Conservation (phyloP, 2,888 invertebrate genomes). For the Phengaris arion region DNA sequence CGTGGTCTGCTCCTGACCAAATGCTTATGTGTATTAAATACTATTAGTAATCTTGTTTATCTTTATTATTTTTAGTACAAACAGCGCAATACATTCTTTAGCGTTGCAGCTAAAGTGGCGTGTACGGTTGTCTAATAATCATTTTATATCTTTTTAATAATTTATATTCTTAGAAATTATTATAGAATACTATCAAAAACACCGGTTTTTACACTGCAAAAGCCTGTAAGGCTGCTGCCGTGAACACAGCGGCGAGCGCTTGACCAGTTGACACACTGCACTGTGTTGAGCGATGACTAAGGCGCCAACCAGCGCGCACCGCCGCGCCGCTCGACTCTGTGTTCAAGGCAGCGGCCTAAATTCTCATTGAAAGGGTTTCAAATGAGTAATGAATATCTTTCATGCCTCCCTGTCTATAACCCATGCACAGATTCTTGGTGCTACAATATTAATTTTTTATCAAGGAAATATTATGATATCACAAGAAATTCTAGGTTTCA, state of each 20-base stretch:
- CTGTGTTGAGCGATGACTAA: too few species aligned
- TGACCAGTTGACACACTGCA: too few species aligned
- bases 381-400: not conserved
- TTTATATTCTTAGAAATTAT: not conserved
- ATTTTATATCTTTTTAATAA: not conserved
- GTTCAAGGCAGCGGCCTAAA: too few species aligned
- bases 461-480: not conserved
- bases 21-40: not conserved
- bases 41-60: not conserved
- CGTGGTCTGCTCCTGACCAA: too few species aligned
- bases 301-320: too few species aligned
- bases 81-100: conserved; percentile 30
- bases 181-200: not conserved
- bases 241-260: too few species aligned
- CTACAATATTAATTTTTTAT: not conserved
- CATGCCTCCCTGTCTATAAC: not conserved
- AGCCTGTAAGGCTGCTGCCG: too few species aligned
- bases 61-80: not conserved
- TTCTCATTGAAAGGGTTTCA: not conserved
- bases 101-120: conserved; percentile 37
- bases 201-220: not conserved
- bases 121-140: conserved; percentile 25
- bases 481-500: not conserved
- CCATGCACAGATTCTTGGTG: not conserved
- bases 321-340: too few species aligned